phyloP scores from a whole-genome alignment of 23 tunicate genomes.

The Ascidia mentula region DNA sequence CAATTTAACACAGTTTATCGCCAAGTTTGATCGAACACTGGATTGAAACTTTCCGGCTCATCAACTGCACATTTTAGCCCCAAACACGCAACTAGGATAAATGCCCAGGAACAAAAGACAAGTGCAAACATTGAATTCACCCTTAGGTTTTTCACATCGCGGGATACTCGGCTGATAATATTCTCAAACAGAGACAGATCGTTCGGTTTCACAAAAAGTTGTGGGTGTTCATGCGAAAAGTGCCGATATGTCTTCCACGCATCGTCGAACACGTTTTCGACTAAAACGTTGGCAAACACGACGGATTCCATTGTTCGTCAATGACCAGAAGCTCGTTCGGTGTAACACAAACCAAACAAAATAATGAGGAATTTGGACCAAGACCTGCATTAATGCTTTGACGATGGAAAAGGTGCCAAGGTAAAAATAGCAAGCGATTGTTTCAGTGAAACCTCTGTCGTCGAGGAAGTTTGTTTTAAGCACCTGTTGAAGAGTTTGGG shows the following conservation, averaged over 20 bases:
- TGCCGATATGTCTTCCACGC: conserved; percentile 1
- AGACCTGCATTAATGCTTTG: not conserved
- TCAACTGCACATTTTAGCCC: not conserved
- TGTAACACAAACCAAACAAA: not conserved
- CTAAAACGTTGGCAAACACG: not conserved
- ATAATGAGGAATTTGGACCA: too few species aligned
- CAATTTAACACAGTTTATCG: conserved; percentile 1
- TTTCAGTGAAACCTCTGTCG: not conserved
- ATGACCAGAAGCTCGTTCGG: not conserved
- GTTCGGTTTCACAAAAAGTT: not conserved
- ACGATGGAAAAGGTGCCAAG: not conserved
- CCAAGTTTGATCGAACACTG: not conserved
- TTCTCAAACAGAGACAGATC: not conserved
- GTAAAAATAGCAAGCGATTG: not conserved
- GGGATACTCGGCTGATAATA: not conserved
- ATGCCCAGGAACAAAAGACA: not conserved
- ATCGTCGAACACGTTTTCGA: too few species aligned
- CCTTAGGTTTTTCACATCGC: not conserved
- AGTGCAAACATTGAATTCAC: not conserved
- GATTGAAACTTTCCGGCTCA: not conserved
- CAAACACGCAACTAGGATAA: not conserved
- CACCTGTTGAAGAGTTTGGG: not conserved
- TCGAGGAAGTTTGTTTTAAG: not conserved
- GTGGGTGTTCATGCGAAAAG: not conserved
- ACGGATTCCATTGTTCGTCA: not conserved